These are phyloP conservation scores for Thalassophryne amazonica DNA, from an alignment of 2,797 vertebrate species.

Conservation along the genomic window DNA sequence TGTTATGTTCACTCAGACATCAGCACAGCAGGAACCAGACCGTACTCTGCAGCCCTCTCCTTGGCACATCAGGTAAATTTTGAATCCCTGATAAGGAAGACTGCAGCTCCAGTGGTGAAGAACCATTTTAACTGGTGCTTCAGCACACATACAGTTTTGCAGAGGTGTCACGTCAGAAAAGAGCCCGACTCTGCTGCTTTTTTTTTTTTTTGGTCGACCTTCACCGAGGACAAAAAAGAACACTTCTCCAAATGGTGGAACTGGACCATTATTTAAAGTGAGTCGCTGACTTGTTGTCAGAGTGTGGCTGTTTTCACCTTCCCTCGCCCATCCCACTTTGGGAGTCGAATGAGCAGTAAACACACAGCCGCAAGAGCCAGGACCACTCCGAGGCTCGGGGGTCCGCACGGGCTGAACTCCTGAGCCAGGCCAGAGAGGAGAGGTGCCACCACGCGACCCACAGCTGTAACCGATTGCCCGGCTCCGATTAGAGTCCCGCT, in stretches of 20 bases:
- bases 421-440: constrained; percentile 90
- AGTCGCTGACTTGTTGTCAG: constrained; percentile 4
- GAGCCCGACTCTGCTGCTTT: constrained; percentile 6
- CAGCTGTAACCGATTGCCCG: constrained; percentile 92
- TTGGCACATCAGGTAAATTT: constrained; percentile 4
- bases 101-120: constrained; percentile 21
- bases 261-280: not conserved
- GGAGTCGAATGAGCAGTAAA: constrained; percentile 80
- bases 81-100: constrained; percentile 3
- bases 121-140: constrained; percentile 5
- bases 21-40: not conserved
- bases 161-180: not conserved
- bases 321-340: constrained; percentile 63
- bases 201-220: too few relatives aligned
- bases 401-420: constrained; percentile 92
- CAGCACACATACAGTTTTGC: not conserved
- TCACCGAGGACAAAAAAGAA: constrained; percentile 22
- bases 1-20: not conserved
- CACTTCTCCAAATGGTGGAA: constrained; percentile 21
- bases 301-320: constrained; percentile 37
- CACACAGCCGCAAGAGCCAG: constrained; percentile 84
- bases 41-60: not conserved
- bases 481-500: constrained; percentile 89
- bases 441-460: constrained; percentile 87
- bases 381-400: constrained; percentile 83